Base-by-base conservation (phyloP, 2,888 invertebrate species). In the Cacoxenus indagator region DNA sequence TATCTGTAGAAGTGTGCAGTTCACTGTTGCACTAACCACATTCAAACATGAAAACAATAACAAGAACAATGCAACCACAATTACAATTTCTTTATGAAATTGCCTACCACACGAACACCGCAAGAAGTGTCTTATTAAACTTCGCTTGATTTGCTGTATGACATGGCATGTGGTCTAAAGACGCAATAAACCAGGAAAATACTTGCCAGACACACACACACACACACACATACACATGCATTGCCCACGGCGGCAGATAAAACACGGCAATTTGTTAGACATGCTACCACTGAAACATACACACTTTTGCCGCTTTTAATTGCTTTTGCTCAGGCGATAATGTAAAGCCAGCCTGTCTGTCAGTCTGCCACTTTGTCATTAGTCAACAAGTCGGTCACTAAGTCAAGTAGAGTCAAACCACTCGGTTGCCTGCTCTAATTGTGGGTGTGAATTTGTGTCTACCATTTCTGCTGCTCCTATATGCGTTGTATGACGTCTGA, bases 251-350 rank as follows among this genome's bases (percentile, higher is more conserved):
- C 61, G 45, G 61, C 61, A 43, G 24, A 62, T 62, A 62, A 54
- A 55, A 54, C 51, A n/a, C 74, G 78, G 76, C 74, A 83, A 81
- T 81, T 83, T 81, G 80, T 83, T 68, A 76, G 29, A 29, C 61
- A 62, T 26, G 61, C 48, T 19, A 48, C 37, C 62, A n/a, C 62
- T 64, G 71, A 74, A 43, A 51, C 9, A 51, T 51, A 19, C 8
- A 9, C 48, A 51, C 19, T 17, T 51, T 17, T 19, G 19, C 48
- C 48, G 22, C 22, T 51, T 51, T 51, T 51, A 51, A 51, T 51
- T 51, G 48, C 48, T 51, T 51, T 51, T 51, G 22, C 19, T 17
- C 19, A 14, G 2, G 17, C 19, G 3, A 1, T 48, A 17, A 4
- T 17, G 2, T 48, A 14, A 17, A 8, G 6, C 48, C 9, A 8